Evolutionary conservation across 2,113 vertebrate species (phyloP), one percentile per base, ranked within the genome.

Genomic region (Trochalopteron elliotii): DNA sequence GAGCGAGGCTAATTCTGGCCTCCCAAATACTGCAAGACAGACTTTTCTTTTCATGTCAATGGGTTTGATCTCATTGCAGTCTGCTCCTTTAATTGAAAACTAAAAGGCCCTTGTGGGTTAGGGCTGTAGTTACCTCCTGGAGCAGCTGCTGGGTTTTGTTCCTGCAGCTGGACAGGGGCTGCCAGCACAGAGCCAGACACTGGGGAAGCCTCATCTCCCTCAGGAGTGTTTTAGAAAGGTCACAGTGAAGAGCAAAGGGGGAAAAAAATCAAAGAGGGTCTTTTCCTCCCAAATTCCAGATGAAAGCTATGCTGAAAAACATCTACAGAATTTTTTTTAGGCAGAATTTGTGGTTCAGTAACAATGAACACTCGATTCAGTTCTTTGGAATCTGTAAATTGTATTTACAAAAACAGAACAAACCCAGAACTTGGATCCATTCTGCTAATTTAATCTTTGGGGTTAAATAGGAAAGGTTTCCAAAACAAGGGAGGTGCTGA

Each of bases 71-170:
- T 94, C 59, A 94, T 76, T 88, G 96, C 65, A 95, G 57, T 31
- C 91, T 77, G 67, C 89, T 89, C 76, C 94, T 96, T 95, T 95
- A 84, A 90, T 19, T 96, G 94, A 97, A 94, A 93, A 69, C 94
- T 55, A 25, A 89, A 80, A 94, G 89, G 93, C 68, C 86, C 90
- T 69, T 11, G 87, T 94, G 96, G 90, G 61, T 82, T 89, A 52
- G 30, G 91, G 35, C 89, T 86, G 93, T 42, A 57, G 53, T 60
- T 35, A 77, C 84, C 87, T 89, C 5, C 14, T 59, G 77, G 42
- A 94, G 70, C 80, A 45, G 89, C 76, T 52, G 72, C 77, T 5
- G 37, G 33, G 2, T 23, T 55, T 75, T 64, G 50, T 25, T 37
- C 74, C 79, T 7, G 55, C n/a, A 92, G 87, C 85, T n/a, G 50